Percentiles rank a stretch among this genome's conserved stretches.
Evolutionary conservation across 2,888 invertebrate species (phyloP).

Genomic region (Zeuzera pyrina): DNA sequence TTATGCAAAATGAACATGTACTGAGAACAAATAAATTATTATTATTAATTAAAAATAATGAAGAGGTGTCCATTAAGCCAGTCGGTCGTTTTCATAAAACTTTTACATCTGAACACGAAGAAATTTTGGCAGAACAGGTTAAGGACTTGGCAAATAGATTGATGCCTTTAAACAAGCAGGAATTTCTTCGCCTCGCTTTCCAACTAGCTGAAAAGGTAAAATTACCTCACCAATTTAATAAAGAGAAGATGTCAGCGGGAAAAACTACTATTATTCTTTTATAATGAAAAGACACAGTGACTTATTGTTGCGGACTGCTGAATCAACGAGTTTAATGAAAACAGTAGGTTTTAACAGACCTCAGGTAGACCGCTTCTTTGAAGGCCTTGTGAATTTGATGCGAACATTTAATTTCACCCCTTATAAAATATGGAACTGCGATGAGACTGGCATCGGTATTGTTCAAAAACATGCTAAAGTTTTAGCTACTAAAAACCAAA

Average conservation of each 20-base stretch:
- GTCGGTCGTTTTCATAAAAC: constrained; percentile 8
- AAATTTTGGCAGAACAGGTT: neutral
- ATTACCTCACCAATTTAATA: constrained; percentile 9
- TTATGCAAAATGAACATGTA: too few species aligned
- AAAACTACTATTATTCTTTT: constrained; percentile 7
- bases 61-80: constrained; percentile 1
- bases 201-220: constrained; percentile 9
- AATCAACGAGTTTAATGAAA: constrained; percentile 10
- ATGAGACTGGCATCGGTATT: constrained; percentile 9
- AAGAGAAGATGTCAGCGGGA: constrained; percentile 4
- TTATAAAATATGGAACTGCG: constrained; percentile 11
- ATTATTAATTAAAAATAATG: neutral
- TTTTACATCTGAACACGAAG: constrained; percentile 1
- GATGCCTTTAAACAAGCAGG: constrained; percentile 7
- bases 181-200: constrained; percentile 9
- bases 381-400: constrained; percentile 5
- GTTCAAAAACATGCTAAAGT: constrained; percentile 8
- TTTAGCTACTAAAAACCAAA: constrained; percentile 9
- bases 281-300: constrained; percentile 8
- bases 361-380: constrained; percentile 9
- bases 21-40: too few species aligned
- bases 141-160: neutral
- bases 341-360: constrained; percentile 13
- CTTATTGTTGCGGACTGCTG: constrained; percentile 5
- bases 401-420: constrained; percentile 3